Base-by-base conservation (phyloP, 2,888 invertebrate genomes). In the Liodrosophila aerea region DNA sequence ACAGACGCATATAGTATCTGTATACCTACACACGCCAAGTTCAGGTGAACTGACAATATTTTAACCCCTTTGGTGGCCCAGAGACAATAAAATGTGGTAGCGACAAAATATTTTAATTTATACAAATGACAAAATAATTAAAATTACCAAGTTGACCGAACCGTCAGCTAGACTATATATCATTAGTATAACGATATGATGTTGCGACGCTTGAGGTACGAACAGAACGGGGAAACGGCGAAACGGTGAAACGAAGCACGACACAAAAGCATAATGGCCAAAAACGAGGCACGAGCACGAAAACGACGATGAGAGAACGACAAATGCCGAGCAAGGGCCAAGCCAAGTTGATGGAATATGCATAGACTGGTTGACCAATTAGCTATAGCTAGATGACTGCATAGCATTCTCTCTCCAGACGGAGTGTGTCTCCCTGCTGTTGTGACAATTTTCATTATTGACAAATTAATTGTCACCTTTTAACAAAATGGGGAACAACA, bases 381-480 rank as follows among this genome's bases (percentile, higher is more conserved):
- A 41, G 40, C 27, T 27, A 11, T 41, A 41, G 40, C 22, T 22
- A n/a, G 7, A 22, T 22, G 7, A n/a, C 16, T n/a, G 39, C 16
- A n/a, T n/a, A 16, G 18, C 16, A n/a, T n/a, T n/a, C n/a, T n/a
- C n/a, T 7, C n/a, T 4, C 8, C 2, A 4, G 7, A 39, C 18
- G 18, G 18, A 18, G 37, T 13, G 7, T 34, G 34, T 5, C 34
- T 41, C 34, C 29, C 40, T 30, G 9, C 40, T 27, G 22, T 49
- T 45, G 57, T 54, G 80, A 82, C 83, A 71, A 75, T 78, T 64
- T 82, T 69, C 73, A 76, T 76, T 86, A 88, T 86, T 86, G 87
- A 88, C 87, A 88, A 88, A 88, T 88, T 88, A 88, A 86, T 88
- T 87, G 88, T 87, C 87, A 88, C 87, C 88, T 87, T 83, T 86